Conservation (phyloP, 2,797 vertebrate genomes). For the Lagorchestes hirsutus region DNA sequence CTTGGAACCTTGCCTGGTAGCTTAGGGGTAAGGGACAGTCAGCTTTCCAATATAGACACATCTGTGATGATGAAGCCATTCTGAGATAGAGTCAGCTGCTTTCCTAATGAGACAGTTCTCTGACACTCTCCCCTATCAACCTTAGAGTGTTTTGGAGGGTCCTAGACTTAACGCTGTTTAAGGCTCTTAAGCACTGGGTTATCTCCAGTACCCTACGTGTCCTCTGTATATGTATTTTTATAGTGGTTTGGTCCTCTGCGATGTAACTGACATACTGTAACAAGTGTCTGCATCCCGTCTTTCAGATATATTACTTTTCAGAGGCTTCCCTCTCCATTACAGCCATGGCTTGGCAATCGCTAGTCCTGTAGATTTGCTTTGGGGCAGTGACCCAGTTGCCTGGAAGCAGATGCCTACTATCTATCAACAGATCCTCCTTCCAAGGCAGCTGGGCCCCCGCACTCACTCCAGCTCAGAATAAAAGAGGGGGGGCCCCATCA, state of each 20-base stretch:
- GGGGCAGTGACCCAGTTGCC: background rate
- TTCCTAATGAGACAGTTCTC: background rate
- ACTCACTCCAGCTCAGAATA: background rate
- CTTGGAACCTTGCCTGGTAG: background rate
- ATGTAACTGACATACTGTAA: background rate
- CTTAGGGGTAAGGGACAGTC: background rate
- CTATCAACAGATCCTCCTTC: background rate
- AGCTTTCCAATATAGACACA: background rate
- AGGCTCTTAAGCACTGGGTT: background rate
- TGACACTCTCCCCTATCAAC: background rate
- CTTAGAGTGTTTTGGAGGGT: background rate
- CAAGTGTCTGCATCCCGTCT: accelerated
- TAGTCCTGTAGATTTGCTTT: background rate
- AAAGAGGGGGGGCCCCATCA: background rate
- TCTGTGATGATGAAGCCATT: background rate
- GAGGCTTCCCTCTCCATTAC: background rate
- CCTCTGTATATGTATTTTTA: background rate
- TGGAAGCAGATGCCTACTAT: background rate
- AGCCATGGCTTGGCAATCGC: background rate
- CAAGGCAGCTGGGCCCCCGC: background rate
- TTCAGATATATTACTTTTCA: background rate
- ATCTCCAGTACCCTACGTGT: background rate
- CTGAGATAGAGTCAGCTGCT: background rate
- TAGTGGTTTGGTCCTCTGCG: background rate
- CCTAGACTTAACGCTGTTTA: background rate